Conservation (phyloP, 2,888 invertebrate genomes). For the Caradrina clavipalpis region DNA sequence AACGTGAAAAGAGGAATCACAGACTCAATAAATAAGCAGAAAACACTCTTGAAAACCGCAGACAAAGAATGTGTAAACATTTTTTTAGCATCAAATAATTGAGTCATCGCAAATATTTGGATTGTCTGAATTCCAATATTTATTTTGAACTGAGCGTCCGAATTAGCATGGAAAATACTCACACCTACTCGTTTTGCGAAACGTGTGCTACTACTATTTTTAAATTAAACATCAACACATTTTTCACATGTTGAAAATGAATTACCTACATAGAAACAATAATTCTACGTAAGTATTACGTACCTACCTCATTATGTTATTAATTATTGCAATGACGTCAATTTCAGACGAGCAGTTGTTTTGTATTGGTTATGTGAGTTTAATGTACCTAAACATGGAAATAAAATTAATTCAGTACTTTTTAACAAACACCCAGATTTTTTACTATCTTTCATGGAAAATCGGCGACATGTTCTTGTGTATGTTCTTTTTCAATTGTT, state of each 20-base stretch:
- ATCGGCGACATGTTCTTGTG: too few relatives aligned
- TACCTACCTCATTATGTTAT: conserved; percentile 22
- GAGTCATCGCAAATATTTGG: conserved; percentile 52
- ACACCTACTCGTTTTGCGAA: conserved; percentile 33
- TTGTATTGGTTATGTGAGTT: conserved; percentile 19
- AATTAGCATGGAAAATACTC: conserved; percentile 35
- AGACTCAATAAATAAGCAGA: conserved; percentile 37
- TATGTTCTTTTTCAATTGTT: too few relatives aligned
- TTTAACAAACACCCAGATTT: too few relatives aligned
- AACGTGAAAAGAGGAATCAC: conserved; percentile 5
- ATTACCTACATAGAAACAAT: background rate
- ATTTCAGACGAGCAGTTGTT: conserved; percentile 22
- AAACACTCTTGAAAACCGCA: conserved; percentile 39
- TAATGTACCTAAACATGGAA: background rate
- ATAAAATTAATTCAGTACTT: too few relatives aligned
- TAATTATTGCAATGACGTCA: conserved; percentile 36
- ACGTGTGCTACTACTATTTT: conserved; percentile 49
- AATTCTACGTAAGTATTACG: background rate
- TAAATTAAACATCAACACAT: conserved; percentile 1
- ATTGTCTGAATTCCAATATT: conserved; percentile 56
- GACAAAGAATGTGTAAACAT: conserved; percentile 50
- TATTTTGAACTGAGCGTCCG: conserved; percentile 38
- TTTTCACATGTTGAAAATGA: conserved; percentile 1
- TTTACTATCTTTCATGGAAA: too few relatives aligned
- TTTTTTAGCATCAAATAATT: conserved; percentile 40